Conservation (phyloP, 2,113 vertebrate species). For the Gopherus flavomarginatus region DNA sequence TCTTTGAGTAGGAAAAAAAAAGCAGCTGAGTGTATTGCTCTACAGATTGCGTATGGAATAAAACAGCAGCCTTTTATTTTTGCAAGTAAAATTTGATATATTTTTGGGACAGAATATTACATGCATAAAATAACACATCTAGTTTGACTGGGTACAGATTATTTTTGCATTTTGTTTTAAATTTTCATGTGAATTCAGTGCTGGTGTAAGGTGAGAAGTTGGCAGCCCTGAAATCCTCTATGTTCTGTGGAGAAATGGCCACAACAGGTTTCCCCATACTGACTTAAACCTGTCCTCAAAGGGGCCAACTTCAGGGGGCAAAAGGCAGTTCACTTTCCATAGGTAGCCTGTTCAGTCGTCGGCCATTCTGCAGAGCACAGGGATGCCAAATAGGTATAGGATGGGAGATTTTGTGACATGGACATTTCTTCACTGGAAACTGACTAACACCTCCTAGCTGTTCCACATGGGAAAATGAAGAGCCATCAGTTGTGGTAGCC, state of each 20-base stretch:
- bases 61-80: conserved; percentile 81
- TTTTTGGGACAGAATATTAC: conserved; percentile 74
- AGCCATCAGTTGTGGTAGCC: not conserved
- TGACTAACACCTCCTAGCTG: not conserved
- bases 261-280: conserved; percentile 2
- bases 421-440: not conserved
- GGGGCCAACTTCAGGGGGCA: not conserved
- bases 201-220: conserved; percentile 43
- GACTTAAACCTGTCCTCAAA: conserved; percentile 26
- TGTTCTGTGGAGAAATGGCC: not conserved
- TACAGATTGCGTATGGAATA: conserved; percentile 69
- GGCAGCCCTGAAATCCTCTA: conserved; percentile 13
- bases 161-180: conserved; percentile 58
- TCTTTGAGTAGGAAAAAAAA: conserved; percentile 72
- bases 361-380: not conserved
- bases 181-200: conserved; percentile 45
- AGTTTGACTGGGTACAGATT: conserved; percentile 64
- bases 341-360: not conserved
- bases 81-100: conserved; percentile 82
- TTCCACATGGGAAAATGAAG: not conserved
- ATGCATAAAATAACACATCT: conserved; percentile 74
- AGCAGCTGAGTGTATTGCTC: conserved; percentile 68
- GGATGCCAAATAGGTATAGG: not conserved
- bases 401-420: not conserved
- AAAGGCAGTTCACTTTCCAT: not conserved